These are phyloP conservation scores for Callionymus lyra DNA, from an alignment of 2,113 vertebrate species.

Conservation along the genomic window DNA sequence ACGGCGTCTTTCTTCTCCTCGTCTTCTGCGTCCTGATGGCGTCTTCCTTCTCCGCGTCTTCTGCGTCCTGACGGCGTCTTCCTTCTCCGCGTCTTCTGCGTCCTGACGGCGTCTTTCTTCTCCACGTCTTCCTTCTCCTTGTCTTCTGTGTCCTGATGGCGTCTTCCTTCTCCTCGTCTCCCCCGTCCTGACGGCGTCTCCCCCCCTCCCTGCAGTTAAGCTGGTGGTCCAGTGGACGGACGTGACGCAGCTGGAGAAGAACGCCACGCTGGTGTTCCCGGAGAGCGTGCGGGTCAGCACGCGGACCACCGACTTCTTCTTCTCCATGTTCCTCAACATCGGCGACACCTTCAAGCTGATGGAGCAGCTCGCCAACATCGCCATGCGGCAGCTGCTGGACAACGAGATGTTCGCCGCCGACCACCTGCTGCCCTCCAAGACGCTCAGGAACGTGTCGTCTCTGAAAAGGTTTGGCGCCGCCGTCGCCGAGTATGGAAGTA, in stretches of 20 bases:
- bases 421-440: conserved; percentile 73
- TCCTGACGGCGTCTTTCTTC: no score
- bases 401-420: conserved; percentile 82
- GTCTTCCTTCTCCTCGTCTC: conserved; percentile 2
- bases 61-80: not conserved
- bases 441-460: conserved; percentile 83
- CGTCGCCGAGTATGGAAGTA: no score
- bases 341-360: conserved; percentile 92
- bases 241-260: conserved; percentile 89
- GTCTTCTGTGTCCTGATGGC: not conserved
- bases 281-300: conserved; percentile 90
- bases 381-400: conserved; percentile 89
- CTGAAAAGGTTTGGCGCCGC: conserved; percentile 69
- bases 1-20: not conserved
- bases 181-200: no score
- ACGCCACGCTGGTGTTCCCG: conserved; percentile 85
- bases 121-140: fast-evolving
- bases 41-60: conserved; percentile 1
- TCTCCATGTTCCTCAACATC: conserved; percentile 98
- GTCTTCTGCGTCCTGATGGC: not conserved
- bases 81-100: no score
- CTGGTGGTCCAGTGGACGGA: conserved; percentile 92
- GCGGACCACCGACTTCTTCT: conserved; percentile 82
- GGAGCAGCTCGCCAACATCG: conserved; percentile 94
- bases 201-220: conserved; percentile 74